Conservation (phyloP, 2,113 vertebrate species). For the Psilopsiagon aymara region DNA sequence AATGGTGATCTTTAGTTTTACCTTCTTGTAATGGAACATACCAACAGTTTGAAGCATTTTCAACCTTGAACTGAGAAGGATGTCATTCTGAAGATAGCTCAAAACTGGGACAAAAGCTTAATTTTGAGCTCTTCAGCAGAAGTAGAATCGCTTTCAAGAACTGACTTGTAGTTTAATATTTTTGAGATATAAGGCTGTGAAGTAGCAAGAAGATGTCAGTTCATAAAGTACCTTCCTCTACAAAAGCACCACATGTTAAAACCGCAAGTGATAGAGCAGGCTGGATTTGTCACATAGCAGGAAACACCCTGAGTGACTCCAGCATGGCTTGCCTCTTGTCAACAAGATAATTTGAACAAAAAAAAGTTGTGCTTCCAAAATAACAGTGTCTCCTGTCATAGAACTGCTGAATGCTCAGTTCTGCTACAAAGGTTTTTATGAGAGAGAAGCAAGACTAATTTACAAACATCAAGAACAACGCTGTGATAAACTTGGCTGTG, state of each 20-base stretch:
- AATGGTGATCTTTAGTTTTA: conserved; percentile 1
- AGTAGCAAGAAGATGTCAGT: background rate
- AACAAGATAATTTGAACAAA: conserved; percentile 48
- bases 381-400: conserved; percentile 24
- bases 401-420: conserved; percentile 37
- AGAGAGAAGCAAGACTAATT: conserved; percentile 43
- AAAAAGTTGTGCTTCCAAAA: conserved; percentile 3
- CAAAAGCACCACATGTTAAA: background rate
- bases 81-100: background rate
- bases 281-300: background rate
- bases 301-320: conserved; percentile 1
- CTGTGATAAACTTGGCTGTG: background rate
- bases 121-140: background rate
- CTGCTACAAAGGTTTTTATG: conserved; percentile 52
- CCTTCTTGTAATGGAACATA: background rate
- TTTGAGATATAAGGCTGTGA: background rate
- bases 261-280: background rate
- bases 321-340: conserved; percentile 35
- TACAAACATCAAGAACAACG: conserved; percentile 26
- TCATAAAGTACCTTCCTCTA: background rate
- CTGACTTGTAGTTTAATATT: background rate
- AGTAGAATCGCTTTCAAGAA: background rate
- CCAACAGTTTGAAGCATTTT: background rate
- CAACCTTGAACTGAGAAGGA: background rate
- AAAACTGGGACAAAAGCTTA: background rate